Evolutionary conservation across 2,797 vertebrate genomes (phyloP), one percentile per base, ranked within the genome.

Genomic region (Meda fulgida): DNA sequence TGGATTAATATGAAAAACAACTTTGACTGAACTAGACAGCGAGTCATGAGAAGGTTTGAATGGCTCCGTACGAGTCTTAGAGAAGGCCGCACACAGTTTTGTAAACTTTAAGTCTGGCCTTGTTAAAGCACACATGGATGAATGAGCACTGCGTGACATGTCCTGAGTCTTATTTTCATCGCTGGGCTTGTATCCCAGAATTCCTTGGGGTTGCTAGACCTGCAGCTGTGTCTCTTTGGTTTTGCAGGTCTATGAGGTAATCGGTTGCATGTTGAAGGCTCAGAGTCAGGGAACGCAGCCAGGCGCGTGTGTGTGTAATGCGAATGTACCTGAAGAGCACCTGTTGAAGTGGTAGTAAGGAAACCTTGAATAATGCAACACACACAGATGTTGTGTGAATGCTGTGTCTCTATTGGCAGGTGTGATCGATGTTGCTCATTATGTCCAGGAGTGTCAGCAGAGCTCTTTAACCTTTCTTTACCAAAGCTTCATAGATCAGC

Each of bases 111-210:
- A 63, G 63, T 40, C n/a, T 78, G 75, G 53, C 23, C 71, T 84
- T 76, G 83, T 83, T 87, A 69, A 80, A 58, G 63, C 77, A 80
- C 55, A 51, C 69, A 80, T 70, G 77, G 70, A 48, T 80, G 70
- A 84, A 71, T 79, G 76, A 53, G 75, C 67, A 29, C 77, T 72
- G 81, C 51, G 16, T 36, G 72, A 76, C 69, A 75, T 43, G 48
- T 51, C 67, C 73, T 65, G 73, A 77, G 60, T 23, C 66, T 83
- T 65, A 65, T 66, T 83, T 83, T 76, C 72, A 67, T 48, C 36
- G 23, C 48, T 83, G 76, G 77, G 58, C 76, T 80, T 46, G 31
- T 60, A 76, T 84, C 78, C 86, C 71, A 87, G 51, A 81, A 55
- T 70, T 87, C 71, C 48, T 40, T 43, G 26, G 81, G 16, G 21